A percentile compares a stretch with the other conserved stretches of the same genome.
phyloP scores from a whole-genome alignment of 2,113 vertebrate species.

The Gavialis gangeticus region DNA sequence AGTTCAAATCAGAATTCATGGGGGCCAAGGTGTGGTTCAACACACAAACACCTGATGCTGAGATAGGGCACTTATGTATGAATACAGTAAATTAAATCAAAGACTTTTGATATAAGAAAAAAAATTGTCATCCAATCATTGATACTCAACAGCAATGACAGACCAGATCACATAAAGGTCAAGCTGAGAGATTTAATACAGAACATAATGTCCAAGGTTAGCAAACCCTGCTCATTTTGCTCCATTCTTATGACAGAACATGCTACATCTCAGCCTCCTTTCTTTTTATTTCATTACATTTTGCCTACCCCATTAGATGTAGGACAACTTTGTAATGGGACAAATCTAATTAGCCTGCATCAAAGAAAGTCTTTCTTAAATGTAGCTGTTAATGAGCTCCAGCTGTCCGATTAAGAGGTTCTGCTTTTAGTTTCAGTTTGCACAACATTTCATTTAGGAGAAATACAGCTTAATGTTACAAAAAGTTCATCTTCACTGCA shows the following conservation, averaged over 20 bases:
- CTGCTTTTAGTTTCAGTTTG: constrained; percentile 36
- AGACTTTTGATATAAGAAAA: constrained; percentile 25
- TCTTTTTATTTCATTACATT: constrained; percentile 63
- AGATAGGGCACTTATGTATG: not conserved
- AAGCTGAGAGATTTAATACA: constrained; percentile 28
- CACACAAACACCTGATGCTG: not conserved
- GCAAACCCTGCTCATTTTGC: not conserved
- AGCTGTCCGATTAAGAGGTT: constrained; percentile 55
- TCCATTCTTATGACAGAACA: not conserved
- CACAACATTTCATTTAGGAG: constrained; percentile 37
- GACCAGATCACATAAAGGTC: not conserved
- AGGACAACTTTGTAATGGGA: constrained; percentile 38
- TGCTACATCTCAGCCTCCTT: not conserved
- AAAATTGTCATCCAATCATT: constrained; percentile 13
- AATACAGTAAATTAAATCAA: constrained; percentile 10
- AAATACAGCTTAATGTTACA: not conserved
- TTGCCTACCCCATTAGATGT: constrained; percentile 49
- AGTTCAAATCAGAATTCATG: not conserved
- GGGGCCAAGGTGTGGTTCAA: not conserved
- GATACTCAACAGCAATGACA: not conserved
- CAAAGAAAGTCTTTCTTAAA: constrained; percentile 67
- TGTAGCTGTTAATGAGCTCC: constrained; percentile 34
- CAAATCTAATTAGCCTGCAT: constrained; percentile 64
- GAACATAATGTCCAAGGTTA: constrained; percentile 14
- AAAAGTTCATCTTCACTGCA: constrained; percentile 23